Evolutionary conservation across 92 coral and sea anemone genomes (phyloP), one percentile per base, ranked within the genome.

Genomic region (Meandrina meandrites): DNA sequence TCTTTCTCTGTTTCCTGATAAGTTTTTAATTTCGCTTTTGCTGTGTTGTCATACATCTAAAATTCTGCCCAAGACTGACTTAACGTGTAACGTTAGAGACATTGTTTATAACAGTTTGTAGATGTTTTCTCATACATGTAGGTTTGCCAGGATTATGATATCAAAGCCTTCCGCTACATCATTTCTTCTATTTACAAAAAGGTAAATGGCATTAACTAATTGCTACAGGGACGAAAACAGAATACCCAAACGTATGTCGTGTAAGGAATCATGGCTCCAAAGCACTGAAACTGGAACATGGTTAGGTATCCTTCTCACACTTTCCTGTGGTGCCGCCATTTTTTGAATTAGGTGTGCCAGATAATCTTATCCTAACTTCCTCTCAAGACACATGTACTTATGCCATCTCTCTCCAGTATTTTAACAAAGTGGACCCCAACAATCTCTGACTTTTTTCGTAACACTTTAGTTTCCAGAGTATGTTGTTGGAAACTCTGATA

Each of bases 101-200:
- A 40, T 30, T 8, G 27, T 66, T 19, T 24, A 66, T n/a, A n/a
- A n/a, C n/a, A 66, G 5, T 9, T 66, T 73, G 51, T 73, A 19
- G 27, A 45, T 47, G 22, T 28, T 36, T 58, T 18, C 10, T 74
- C 32, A 19, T 57, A 35, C 40, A 47, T 48, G 56, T 62, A 94
- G 98, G 94, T 92, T 60, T 97, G 99, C 76, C 95, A 95, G 70
- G 94, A 88, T 48, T 95, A 93, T 70, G 98, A 95, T 80, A 92
- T 98, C 47, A 93, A 91, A 80, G 93, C 97, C 74, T 97, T 97
- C 81, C 93, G 98, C 84, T 97, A 90, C 88, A 89, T 97, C 12
- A 93, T 93, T 81, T 94, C 98, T 3, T 93, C 99, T 17, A 91
- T 97, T 78, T 97, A 97, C 90, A 91, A 93, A 85, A 95, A 93